phyloP scores from a whole-genome alignment of 2,797 vertebrate species.

The Esox masquinongy region DNA sequence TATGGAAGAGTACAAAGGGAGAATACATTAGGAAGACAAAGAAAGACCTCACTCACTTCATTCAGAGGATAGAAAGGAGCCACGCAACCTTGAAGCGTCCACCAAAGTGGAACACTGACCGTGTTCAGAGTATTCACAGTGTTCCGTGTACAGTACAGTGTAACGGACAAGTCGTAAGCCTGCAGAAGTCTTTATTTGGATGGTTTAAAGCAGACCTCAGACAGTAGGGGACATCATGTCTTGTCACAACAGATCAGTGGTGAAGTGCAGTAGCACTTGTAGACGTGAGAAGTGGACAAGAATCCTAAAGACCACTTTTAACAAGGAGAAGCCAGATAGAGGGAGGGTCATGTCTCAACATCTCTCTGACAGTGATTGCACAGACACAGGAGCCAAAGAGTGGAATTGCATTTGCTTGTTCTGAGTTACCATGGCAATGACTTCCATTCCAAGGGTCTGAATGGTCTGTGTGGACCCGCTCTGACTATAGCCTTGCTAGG shows the following conservation, averaged over 20 bases:
- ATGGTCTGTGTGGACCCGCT: slow-evolving; percentile 24
- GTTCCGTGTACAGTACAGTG: neutral
- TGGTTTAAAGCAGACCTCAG: too few species aligned
- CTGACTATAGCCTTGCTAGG: slow-evolving; percentile 4
- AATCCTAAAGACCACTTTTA: slow-evolving; percentile 22
- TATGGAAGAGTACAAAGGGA: neutral
- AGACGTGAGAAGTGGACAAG: neutral
- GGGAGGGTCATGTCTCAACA: slow-evolving; percentile 28
- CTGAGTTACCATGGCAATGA: slow-evolving; percentile 63
- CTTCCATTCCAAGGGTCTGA: slow-evolving; percentile 41
- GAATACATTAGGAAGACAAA: neutral
- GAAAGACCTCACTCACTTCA: neutral
- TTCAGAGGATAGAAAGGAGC: slow-evolving; percentile 10
- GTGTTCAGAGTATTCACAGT: neutral
- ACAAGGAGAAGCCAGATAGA: slow-evolving; percentile 1
- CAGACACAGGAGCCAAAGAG: slow-evolving; percentile 41
- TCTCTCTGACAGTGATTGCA: slow-evolving; percentile 48
- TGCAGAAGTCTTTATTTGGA: neutral
- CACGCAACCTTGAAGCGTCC: slow-evolving; percentile 22
- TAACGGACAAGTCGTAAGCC: neutral
- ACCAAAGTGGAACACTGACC: neutral
- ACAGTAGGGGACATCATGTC: too few species aligned
- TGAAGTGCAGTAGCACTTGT: slow-evolving; percentile 12
- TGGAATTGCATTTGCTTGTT: slow-evolving; percentile 44
- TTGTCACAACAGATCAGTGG: neutral